Evolutionary conservation across 2,888 invertebrate genomes (phyloP).

Genomic region (Acanthopleura granulata): DNA sequence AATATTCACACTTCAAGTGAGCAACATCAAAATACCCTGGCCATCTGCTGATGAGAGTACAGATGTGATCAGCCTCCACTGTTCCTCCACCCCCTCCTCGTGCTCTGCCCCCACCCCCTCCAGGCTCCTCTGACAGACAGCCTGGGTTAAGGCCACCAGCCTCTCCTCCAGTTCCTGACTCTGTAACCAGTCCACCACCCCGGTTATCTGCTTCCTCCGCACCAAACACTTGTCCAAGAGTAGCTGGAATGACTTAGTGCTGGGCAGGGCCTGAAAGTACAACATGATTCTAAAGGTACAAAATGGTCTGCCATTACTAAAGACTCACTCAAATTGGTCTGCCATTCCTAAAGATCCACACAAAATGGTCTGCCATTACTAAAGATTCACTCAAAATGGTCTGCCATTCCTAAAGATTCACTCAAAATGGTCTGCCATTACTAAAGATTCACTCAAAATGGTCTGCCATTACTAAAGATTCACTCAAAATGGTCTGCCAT

Average conservation of each 20-base stretch:
- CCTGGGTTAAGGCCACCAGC: slow-evolving; percentile 39
- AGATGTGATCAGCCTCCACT: slow-evolving; percentile 51
- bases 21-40: slow-evolving; percentile 28
- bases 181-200: slow-evolving; percentile 42
- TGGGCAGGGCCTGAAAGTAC: background rate
- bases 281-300: too few species aligned
- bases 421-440: too few species aligned
- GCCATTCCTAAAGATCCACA: too few species aligned
- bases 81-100: slow-evolving; percentile 28
- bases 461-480: too few species aligned
- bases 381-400: too few species aligned
- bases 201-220: slow-evolving; percentile 22
- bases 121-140: slow-evolving; percentile 40
- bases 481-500: too few species aligned
- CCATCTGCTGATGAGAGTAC: slow-evolving; percentile 46
- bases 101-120: slow-evolving; percentile 22
- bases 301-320: too few species aligned
- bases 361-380: too few species aligned
- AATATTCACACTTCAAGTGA: background rate
- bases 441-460: too few species aligned
- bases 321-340: too few species aligned
- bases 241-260: slow-evolving; percentile 34
- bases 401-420: too few species aligned
- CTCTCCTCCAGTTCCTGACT: slow-evolving; percentile 44
- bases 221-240: slow-evolving; percentile 36